phyloP scores from a whole-genome alignment of 2,888 invertebrate species.

The Drosophila rubida region DNA sequence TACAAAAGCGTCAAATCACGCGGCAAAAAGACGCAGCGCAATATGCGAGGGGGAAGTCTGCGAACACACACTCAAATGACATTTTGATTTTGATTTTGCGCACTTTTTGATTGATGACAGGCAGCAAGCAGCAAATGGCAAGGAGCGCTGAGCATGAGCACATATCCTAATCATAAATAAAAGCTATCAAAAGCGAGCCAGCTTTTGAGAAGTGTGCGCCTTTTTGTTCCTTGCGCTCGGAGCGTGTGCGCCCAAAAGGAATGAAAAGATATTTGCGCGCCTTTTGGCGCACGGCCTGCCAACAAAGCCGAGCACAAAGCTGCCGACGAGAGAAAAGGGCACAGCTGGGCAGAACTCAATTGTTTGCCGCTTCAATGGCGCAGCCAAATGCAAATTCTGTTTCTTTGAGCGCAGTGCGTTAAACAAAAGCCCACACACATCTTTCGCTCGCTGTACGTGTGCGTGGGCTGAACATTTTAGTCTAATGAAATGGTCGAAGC shows the following conservation, averaged over 20 bases:
- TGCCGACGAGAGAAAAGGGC: constrained; percentile 51
- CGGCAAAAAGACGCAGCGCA: constrained; percentile 46
- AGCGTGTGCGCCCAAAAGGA: constrained; percentile 38
- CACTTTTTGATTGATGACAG: constrained; percentile 82
- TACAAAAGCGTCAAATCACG: constrained; percentile 43
- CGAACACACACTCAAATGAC: constrained; percentile 48
- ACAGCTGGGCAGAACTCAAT: constrained; percentile 75
- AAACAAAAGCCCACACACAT: constrained; percentile 54
- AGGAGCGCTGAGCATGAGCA: constrained; percentile 22
- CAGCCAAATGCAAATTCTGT: constrained; percentile 75
- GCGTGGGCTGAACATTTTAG: constrained; percentile 66
- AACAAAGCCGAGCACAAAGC: constrained; percentile 64
- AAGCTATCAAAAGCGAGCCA: constrained; percentile 69
- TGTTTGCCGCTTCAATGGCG: constrained; percentile 70
- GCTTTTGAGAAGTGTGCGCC: constrained; percentile 65
- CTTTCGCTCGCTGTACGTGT: constrained; percentile 1
- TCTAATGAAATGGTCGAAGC: constrained; percentile 62
- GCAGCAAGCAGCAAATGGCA: constrained; percentile 23
- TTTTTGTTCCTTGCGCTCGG: constrained; percentile 43
- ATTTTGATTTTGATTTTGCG: constrained; percentile 83
- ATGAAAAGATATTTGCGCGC: constrained; percentile 78
- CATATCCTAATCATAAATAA: constrained; percentile 66
- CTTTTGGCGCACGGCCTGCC: constrained; percentile 68
- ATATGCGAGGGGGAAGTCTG: constrained; percentile 12
- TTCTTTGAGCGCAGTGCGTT: constrained; percentile 54